Conservation (phyloP, 2,113 vertebrate genomes). For the Hypanus sabinus region DNA sequence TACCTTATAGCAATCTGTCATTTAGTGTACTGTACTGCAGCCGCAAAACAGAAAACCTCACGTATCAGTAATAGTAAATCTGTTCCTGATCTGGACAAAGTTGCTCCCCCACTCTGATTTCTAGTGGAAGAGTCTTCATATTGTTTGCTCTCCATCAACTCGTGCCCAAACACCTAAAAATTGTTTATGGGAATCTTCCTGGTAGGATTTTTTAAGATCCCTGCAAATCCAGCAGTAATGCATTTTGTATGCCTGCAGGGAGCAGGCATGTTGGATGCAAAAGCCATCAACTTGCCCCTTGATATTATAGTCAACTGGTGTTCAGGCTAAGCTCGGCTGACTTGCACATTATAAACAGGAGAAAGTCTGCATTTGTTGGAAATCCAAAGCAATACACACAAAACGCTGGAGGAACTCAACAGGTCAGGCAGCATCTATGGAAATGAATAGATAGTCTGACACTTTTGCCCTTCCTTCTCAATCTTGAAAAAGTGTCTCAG, state of each 20-base stretch:
- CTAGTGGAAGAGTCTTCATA: background rate
- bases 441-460: too few relatives aligned
- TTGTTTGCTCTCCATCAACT: background rate
- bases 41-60: too few relatives aligned
- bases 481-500: too few relatives aligned
- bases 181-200: background rate
- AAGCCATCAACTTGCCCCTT: background rate
- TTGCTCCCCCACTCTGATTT: background rate
- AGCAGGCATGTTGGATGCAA: background rate
- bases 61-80: too few relatives aligned
- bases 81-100: background rate
- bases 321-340: background rate
- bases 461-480: too few relatives aligned
- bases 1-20: too few relatives aligned
- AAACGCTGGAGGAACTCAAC: too few relatives aligned
- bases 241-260: background rate
- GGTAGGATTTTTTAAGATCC: background rate
- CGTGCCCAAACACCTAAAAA: background rate
- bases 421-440: too few relatives aligned
- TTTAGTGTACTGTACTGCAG: too few relatives aligned
- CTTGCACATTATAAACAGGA: too few relatives aligned
- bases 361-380: too few relatives aligned
- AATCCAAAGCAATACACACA: too few relatives aligned
- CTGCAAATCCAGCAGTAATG: background rate
- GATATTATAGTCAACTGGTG: background rate